Evolutionary conservation across 1,140 invertebrate genomes (phyloP), one percentile per base, ranked within the genome.

Genomic region (Heliconius hewitsoni): DNA sequence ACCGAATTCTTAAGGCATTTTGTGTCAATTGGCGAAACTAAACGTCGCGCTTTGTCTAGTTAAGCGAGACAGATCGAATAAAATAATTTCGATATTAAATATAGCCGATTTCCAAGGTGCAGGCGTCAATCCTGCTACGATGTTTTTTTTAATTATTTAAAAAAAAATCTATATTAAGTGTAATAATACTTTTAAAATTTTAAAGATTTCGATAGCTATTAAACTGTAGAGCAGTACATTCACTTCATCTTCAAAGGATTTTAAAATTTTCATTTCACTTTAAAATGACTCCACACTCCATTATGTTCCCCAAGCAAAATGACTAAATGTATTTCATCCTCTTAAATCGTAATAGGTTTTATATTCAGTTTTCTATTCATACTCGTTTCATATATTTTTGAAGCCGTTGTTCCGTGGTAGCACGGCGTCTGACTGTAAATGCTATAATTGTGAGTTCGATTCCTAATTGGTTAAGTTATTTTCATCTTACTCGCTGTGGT

Each of bases 281-380:
- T 13, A 30, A 66, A 66, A 66, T 30, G 11, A 66, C 60, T 66
- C 23, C 23, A 66, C 23, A 66, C 23, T 66, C 60, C 60, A 66
- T 30, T 66, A 66, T 66, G 9, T 27, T 66, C n/a, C 18, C 8
- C 60, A 18, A 66, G 23, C 27, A 66, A 30, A 66, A 66, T 30
- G 60, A 66, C 23, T 30, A 30, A 66, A 66, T 66, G 60, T 66
- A 16, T 60, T 60, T 8, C 60, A 66, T 66, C 23, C 60, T 66
- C 27, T 66, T 30, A 16, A 1, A 16, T 16, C 27, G 1, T 30
- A 66, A 66, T 27, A 66, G 60, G 23, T 66, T 66, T 66, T 66
- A 30, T 66, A 66, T 66, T 66, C 1, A 9, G 9, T n/a, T 57
- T 23, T 57, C 6, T 57, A 57, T 23, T 23, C 55, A 57, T 57